Conservation (phyloP, 2,888 invertebrate species). For the Stenodema calcarata region DNA sequence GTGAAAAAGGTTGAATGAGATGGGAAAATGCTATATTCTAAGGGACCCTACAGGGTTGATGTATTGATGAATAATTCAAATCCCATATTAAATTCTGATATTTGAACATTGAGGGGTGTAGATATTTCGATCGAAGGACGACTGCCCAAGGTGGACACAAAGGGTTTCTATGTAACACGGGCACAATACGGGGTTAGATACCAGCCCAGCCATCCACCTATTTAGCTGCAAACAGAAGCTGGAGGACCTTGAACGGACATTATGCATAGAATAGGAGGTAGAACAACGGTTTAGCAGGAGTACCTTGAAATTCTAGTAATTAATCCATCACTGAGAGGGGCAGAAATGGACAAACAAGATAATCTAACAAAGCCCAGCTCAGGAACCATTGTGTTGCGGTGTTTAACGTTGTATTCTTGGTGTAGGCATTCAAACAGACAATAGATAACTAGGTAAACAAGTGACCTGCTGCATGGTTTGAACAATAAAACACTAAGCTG, state of each 20-base stretch:
- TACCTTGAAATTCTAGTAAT: neutral
- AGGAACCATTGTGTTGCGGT: neutral
- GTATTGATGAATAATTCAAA: no score
- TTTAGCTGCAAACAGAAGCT: neutral
- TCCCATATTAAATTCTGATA: neutral
- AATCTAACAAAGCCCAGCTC: neutral
- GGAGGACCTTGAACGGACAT: neutral
- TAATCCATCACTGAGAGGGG: neutral
- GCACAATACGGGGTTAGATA: neutral
- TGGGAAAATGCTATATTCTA: neutral
- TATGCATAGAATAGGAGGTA: no score
- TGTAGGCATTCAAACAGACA: neutral
- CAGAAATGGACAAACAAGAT: neutral
- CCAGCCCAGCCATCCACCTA: neutral
- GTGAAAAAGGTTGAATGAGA: no score
- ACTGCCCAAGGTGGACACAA: neutral
- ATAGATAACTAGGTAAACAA: neutral
- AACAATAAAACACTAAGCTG: no score
- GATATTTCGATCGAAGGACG: neutral
- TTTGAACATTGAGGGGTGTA: neutral
- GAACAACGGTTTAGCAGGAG: no score
- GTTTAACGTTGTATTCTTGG: neutral
- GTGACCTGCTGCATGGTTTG: neutral
- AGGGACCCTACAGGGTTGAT: neutral
- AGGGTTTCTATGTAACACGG: neutral